phyloP scores from a whole-genome alignment of 2,797 vertebrate genomes.

The Characodon lateralis region DNA sequence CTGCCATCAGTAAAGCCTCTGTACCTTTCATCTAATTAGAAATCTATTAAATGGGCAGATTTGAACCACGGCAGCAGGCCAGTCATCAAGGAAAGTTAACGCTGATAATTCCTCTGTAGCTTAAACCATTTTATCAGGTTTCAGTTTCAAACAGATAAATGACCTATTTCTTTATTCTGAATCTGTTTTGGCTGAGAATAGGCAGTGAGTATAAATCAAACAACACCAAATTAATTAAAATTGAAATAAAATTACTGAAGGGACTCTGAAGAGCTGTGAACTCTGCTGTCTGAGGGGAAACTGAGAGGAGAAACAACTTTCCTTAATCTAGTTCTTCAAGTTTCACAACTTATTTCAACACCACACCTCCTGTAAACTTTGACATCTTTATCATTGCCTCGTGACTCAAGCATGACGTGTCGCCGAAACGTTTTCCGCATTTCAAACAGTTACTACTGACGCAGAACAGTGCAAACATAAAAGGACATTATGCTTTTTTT shows the following conservation, averaged over 20 bases:
- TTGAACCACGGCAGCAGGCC: constrained; percentile 22
- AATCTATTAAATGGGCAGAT: constrained; percentile 24
- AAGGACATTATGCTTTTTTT: neutral
- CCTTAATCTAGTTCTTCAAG: neutral
- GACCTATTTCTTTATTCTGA: neutral
- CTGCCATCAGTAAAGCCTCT: constrained; percentile 31
- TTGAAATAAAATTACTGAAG: neutral
- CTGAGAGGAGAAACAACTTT: neutral
- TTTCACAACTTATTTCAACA: neutral
- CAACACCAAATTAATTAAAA: neutral
- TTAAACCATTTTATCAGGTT: constrained; percentile 25
- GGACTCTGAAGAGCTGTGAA: neutral
- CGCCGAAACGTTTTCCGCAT: neutral
- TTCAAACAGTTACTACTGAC: neutral
- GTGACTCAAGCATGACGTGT: neutral
- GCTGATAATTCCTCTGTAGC: constrained; percentile 30
- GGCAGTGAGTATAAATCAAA: neutral
- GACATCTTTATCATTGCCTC: neutral
- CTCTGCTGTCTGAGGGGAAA: neutral
- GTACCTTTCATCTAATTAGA: constrained; percentile 38
- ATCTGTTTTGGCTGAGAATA: neutral
- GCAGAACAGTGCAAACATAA: neutral
- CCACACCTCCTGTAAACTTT: neutral
- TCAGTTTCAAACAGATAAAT: neutral
- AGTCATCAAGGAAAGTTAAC: constrained; percentile 41